These are phyloP conservation scores for Graptemys geographica DNA, from an alignment of 2,797 vertebrate genomes.

Conservation along the genomic window DNA sequence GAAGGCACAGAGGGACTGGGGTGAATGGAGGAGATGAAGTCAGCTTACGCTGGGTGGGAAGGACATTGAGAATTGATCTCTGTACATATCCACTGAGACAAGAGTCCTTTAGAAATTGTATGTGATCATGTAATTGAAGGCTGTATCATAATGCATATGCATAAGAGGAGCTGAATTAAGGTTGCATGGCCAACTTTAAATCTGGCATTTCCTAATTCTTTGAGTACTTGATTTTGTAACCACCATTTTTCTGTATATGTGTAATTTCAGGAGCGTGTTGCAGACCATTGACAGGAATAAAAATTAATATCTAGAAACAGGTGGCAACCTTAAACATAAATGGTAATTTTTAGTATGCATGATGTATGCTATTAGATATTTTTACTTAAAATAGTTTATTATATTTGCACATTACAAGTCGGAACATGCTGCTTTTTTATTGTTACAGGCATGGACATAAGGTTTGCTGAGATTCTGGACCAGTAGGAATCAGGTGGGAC, in stretches of 20 bases:
- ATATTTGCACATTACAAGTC: neutral
- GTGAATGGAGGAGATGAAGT: too few relatives aligned
- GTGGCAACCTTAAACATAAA: neutral
- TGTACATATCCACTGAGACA: neutral
- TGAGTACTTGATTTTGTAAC: neutral
- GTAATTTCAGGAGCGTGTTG: neutral
- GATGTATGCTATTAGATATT: neutral
- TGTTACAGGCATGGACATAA: neutral
- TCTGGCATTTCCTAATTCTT: neutral
- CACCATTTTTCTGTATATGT: neutral
- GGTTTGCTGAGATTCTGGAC: conserved; percentile 5
- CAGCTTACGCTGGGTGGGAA: neutral
- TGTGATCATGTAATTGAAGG: neutral
- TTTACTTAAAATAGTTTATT: neutral
- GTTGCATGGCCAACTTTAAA: neutral
- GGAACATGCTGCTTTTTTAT: neutral
- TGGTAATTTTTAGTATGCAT: neutral
- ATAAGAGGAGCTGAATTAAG: neutral
- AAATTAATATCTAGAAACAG: neutral
- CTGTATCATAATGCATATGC: neutral
- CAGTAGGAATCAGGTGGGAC: neutral
- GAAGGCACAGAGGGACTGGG: neutral
- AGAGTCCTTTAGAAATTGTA: neutral
- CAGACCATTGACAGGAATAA: neutral
- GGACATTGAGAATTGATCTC: neutral